Conservation (phyloP, 2,797 vertebrate species). For the Sparus aurata region DNA sequence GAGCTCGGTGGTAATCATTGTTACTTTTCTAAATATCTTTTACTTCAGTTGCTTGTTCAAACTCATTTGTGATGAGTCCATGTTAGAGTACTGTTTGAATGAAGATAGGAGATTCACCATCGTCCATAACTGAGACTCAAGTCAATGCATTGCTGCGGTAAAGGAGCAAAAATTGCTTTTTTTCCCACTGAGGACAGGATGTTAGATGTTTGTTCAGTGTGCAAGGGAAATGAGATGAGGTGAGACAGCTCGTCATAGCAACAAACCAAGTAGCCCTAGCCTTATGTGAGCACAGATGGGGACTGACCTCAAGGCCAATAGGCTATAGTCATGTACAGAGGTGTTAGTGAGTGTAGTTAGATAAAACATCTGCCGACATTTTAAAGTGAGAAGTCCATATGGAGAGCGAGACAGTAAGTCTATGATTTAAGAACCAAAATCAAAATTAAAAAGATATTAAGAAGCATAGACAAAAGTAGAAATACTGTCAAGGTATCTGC, state of each 20-base stretch:
- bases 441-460: constrained; percentile 15
- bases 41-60: too few species aligned
- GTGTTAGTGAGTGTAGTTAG: neutral
- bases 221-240: too few species aligned
- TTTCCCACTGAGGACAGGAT: too few species aligned
- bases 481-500: neutral
- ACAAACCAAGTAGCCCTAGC: neutral
- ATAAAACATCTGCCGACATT: constrained; percentile 34
- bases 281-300: neutral
- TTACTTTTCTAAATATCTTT: too few species aligned
- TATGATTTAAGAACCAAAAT: constrained; percentile 16
- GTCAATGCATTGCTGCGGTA: too few species aligned
- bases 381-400: constrained; percentile 6
- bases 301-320: neutral
- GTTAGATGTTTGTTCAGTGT: too few species aligned
- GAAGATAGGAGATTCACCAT: too few species aligned
- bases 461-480: constrained; percentile 1
- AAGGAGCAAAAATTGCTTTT: too few species aligned
- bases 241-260: neutral
- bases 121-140: too few species aligned
- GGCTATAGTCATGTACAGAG: neutral
- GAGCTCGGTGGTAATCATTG: too few species aligned
- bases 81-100: too few species aligned
- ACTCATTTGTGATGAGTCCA: too few species aligned
- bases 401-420: neutral